Percentiles rank a stretch among this genome's conserved stretches.
These are phyloP conservation scores for Creontiades dilutus DNA, from an alignment of 2,888 invertebrate genomes.

Conservation along the genomic window DNA sequence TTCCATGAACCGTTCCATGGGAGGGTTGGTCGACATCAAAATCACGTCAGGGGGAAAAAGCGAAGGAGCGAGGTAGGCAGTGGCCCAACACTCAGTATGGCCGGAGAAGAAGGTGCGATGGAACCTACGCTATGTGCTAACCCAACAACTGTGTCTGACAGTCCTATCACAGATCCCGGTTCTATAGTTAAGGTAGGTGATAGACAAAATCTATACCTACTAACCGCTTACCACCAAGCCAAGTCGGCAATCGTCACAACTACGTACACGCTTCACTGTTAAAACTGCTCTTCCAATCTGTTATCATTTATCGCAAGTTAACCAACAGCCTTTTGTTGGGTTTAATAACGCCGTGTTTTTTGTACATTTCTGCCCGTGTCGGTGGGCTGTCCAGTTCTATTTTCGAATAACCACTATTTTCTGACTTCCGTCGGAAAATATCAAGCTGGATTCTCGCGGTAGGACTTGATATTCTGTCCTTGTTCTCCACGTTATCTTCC, in stretches of 20 bases:
- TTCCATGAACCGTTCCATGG: constrained; percentile 27
- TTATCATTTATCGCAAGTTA: background rate
- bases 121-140: constrained; percentile 76
- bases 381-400: constrained; percentile 18
- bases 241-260: background rate
- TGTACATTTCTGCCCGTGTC: background rate
- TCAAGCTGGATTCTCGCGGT: background rate
- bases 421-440: background rate
- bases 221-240: background rate
- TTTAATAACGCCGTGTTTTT: background rate
- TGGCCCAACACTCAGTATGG: constrained; percentile 65
- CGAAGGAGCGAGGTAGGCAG: constrained; percentile 37
- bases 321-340: constrained; percentile 27
- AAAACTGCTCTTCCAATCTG: background rate
- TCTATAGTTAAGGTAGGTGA: constrained; percentile 81
- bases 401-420: background rate
- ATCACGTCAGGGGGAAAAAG: constrained; percentile 43
- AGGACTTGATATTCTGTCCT: background rate
- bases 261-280: constrained; percentile 32
- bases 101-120: constrained; percentile 67
- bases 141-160: constrained; percentile 83
- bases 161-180: constrained; percentile 88
- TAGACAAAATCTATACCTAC: background rate
- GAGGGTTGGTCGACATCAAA: constrained; percentile 53
- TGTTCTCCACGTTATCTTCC: background rate